These are phyloP conservation scores for Anguilla obscura DNA, from an alignment of 2,797 vertebrate species.

Conservation along the genomic window DNA sequence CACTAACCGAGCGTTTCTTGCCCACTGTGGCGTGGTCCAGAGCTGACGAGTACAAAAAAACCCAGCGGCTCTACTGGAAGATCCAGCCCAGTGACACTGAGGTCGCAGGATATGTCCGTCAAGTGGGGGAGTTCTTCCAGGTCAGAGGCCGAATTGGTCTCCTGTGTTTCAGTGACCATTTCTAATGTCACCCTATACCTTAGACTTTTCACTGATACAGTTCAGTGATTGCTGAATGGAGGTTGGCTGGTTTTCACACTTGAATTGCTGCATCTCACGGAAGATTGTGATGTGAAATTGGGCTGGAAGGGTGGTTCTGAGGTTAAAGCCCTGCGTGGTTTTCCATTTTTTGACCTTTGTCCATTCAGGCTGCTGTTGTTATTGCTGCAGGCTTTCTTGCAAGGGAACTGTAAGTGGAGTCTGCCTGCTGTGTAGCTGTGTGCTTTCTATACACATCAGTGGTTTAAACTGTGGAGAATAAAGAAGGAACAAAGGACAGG, in stretches of 20 bases:
- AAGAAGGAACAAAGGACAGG: no score
- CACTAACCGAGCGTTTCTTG: constrained; percentile 80
- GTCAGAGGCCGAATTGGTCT: constrained; percentile 57
- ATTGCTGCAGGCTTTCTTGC: neutral
- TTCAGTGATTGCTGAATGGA: neutral
- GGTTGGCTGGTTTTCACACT: neutral
- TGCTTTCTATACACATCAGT: neutral
- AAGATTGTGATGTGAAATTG: neutral
- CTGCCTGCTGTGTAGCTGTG: neutral
- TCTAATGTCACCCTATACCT: neutral
- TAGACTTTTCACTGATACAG: neutral
- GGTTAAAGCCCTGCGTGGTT: no score
- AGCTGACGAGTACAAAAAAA: constrained; percentile 66
- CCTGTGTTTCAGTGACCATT: neutral
- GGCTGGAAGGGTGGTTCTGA: neutral
- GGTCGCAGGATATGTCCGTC: constrained; percentile 83
- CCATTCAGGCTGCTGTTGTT: neutral
- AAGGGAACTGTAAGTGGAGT: neutral
- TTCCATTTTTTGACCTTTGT: neutral
- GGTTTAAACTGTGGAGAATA: no score
- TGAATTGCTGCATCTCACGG: neutral
- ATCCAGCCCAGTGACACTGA: constrained; percentile 76
- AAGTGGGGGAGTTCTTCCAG: constrained; percentile 81
- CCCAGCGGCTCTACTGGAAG: constrained; percentile 77
- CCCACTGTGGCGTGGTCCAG: constrained; percentile 78